phyloP scores from a whole-genome alignment of 1,140 invertebrate species.

The Formica exsecta region DNA sequence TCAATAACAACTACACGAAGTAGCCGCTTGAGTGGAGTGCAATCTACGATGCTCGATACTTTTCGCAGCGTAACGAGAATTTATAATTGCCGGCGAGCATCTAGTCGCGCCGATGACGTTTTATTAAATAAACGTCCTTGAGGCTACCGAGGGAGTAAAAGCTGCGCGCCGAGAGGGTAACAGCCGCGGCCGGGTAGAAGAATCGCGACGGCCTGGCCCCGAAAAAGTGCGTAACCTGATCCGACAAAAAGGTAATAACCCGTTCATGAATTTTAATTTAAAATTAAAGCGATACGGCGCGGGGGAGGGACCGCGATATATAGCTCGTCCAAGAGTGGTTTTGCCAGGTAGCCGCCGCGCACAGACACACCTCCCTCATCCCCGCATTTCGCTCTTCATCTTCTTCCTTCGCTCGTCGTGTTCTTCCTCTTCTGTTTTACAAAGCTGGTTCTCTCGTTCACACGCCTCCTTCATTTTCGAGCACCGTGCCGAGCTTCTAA shows the following conservation, averaged over 20 bases:
- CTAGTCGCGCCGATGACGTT: slow-evolving; percentile 57
- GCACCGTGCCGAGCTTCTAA: slow-evolving; percentile 58
- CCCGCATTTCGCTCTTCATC: slow-evolving; percentile 53
- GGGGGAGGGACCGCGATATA: slow-evolving; percentile 77
- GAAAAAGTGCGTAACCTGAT: slow-evolving; percentile 73
- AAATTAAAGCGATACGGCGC: slow-evolving; percentile 79
- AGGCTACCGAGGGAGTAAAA: slow-evolving; percentile 13
- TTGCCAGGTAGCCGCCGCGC: slow-evolving; percentile 76
- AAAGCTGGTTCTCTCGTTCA: slow-evolving; percentile 71
- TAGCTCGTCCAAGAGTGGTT: slow-evolving; percentile 75
- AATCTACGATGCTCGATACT: slow-evolving; percentile 52
- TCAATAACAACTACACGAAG: slow-evolving; percentile 6
- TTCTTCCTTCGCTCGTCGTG: slow-evolving; percentile 53
- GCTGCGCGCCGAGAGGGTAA: slow-evolving; percentile 42
- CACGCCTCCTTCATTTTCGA: slow-evolving; percentile 74
- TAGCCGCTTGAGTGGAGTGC: slow-evolving; percentile 14
- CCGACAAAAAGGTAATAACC: slow-evolving; percentile 78
- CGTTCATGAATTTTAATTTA: slow-evolving; percentile 82
- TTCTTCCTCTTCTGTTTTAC: slow-evolving; percentile 43
- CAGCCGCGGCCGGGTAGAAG: slow-evolving; percentile 39
- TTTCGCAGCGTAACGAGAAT: slow-evolving; percentile 58
- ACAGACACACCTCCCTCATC: slow-evolving; percentile 73
- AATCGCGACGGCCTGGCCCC: slow-evolving; percentile 53
- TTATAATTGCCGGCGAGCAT: slow-evolving; percentile 57
- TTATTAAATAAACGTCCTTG: slow-evolving; percentile 66